A percentile compares a stretch with the other conserved stretches of the same genome.
phyloP scores from a whole-genome alignment of 1,140 invertebrate genomes.

The Drosophila insularis region DNA sequence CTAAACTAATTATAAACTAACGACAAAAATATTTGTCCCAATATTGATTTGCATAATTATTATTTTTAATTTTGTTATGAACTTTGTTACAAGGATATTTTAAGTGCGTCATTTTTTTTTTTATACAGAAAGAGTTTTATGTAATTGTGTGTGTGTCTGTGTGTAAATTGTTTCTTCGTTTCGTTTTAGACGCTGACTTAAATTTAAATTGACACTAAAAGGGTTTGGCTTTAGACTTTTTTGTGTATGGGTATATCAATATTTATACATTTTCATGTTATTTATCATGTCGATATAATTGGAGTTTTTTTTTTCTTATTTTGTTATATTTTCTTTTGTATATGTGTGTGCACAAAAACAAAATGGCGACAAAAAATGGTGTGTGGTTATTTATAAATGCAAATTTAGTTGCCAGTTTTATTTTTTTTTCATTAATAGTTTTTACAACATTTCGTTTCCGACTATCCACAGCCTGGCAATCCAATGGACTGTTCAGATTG shows the following conservation, averaged over 20 bases:
- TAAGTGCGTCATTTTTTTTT: conserved; percentile 19
- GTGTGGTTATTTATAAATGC: conserved; percentile 70
- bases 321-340: background rate
- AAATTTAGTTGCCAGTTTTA: conserved; percentile 38
- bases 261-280: conserved; percentile 51
- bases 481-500: background rate
- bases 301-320: conserved; percentile 17
- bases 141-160: background rate
- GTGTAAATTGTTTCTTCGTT: conserved; percentile 7
- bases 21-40: conserved; percentile 7
- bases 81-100: conserved; percentile 62
- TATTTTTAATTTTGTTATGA: conserved; percentile 27
- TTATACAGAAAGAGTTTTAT: conserved; percentile 36
- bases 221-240: conserved; percentile 23
- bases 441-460: background rate
- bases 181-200: conserved; percentile 23
- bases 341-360: conserved; percentile 60
- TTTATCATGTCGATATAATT: conserved; percentile 66
- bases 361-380: conserved; percentile 65
- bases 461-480: background rate
- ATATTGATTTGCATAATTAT: conserved; percentile 35
- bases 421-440: conserved; percentile 14
- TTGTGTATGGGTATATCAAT: conserved; percentile 25
- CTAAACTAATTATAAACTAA: conserved; percentile 51
- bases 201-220: conserved; percentile 26